phyloP scores from a whole-genome alignment of 2,113 vertebrate genomes.

The Protobothrops flavoviridis region DNA sequence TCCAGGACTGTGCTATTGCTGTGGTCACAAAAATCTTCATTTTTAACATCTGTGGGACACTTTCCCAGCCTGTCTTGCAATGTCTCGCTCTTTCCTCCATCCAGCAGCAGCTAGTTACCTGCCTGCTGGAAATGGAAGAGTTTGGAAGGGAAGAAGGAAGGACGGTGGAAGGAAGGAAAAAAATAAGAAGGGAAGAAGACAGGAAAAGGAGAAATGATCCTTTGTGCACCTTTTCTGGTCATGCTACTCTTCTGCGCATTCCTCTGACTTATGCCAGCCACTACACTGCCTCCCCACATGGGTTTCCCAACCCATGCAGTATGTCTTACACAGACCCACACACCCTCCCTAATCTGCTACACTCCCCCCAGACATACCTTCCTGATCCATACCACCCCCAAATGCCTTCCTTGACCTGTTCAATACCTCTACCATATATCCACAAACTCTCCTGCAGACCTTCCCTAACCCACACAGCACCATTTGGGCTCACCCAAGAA shows the following conservation, averaged over 20 bases:
- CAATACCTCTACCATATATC: too few relatives aligned
- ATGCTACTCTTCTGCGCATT: not conserved
- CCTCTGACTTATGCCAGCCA: not conserved
- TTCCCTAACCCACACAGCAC: not conserved
- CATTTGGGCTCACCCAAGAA: not conserved
- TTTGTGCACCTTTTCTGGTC: not conserved
- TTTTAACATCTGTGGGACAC: too few relatives aligned
- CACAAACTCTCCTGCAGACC: too few relatives aligned
- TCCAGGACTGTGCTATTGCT: not conserved
- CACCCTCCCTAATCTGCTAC: not conserved
- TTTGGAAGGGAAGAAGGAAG: not conserved
- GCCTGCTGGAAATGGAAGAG: too few relatives aligned
- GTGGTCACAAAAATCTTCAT: not conserved
- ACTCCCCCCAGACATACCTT: not conserved
- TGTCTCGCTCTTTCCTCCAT: too few relatives aligned
- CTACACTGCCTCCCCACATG: not conserved
- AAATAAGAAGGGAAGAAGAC: too few relatives aligned
- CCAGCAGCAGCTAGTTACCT: too few relatives aligned
- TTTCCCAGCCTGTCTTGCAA: too few relatives aligned
- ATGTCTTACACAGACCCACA: not conserved
- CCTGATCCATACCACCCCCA: not conserved
- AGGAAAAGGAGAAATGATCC: not conserved
- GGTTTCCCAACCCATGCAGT: not conserved
- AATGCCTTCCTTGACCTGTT: not conserved
- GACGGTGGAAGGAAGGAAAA: too few relatives aligned